These are phyloP conservation scores for Enteromius unitaeniatus DNA, from an alignment of 2,797 vertebrate genomes.

Conservation along the genomic window DNA sequence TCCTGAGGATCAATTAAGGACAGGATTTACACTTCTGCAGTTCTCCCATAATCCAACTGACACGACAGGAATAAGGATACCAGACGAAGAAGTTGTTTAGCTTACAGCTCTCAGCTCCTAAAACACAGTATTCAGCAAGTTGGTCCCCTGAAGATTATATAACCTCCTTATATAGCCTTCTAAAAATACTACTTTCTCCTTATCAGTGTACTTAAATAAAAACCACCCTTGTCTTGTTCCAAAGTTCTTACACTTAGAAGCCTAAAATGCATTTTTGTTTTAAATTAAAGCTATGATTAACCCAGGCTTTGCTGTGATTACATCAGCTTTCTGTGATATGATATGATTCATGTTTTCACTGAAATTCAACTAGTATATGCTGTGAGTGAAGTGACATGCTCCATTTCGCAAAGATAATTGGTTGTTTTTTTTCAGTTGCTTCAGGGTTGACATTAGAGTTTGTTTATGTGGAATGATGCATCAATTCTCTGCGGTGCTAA, in stretches of 20 bases:
- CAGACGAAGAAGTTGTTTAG: slow-evolving; percentile 1
- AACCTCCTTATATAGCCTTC: neutral
- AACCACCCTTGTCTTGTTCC: slow-evolving; percentile 19
- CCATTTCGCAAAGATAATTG: slow-evolving; percentile 50
- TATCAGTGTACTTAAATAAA: slow-evolving; percentile 49
- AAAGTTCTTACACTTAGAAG: neutral
- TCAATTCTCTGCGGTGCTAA: neutral
- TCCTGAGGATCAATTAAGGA: neutral
- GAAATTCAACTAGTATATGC: slow-evolving; percentile 14
- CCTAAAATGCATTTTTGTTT: neutral
- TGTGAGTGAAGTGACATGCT: slow-evolving; percentile 24
- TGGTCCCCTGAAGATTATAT: slow-evolving; percentile 12
- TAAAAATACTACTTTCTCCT: slow-evolving; percentile 54
- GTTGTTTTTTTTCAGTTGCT: slow-evolving; percentile 8
- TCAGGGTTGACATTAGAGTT: slow-evolving; percentile 25
- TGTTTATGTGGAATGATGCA: slow-evolving; percentile 32
- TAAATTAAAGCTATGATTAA: neutral
- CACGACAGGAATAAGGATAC: slow-evolving; percentile 19
- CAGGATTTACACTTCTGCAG: neutral
- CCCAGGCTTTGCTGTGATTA: slow-evolving; percentile 15
- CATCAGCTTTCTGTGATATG: slow-evolving; percentile 25
- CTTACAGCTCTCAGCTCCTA: slow-evolving; percentile 54
- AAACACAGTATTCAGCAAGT: slow-evolving; percentile 46
- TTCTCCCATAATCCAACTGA: neutral
- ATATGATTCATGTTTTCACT: slow-evolving; percentile 28